These are phyloP conservation scores for Ochropleura leucogaster DNA, from an alignment of 2,888 invertebrate genomes.

Conservation along the genomic window DNA sequence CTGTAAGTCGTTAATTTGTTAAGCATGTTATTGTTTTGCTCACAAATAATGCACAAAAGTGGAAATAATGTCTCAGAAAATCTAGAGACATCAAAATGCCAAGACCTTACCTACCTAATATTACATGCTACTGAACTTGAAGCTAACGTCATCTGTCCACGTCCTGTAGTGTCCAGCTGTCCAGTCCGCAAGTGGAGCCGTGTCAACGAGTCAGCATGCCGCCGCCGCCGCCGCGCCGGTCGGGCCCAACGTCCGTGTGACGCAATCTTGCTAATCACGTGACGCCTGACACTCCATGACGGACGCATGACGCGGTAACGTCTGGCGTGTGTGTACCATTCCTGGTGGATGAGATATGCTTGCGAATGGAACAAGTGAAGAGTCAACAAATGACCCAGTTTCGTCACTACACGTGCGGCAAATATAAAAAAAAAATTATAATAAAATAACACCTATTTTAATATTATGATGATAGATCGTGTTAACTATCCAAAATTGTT, in stretches of 20 bases:
- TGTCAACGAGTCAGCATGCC: constrained; percentile 9
- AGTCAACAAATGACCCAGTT: neutral
- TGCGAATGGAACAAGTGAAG: neutral
- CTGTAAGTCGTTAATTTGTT: too few species aligned
- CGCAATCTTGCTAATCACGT: constrained; percentile 32
- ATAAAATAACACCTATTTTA: neutral
- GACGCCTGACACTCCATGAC: constrained; percentile 7
- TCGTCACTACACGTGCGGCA: neutral
- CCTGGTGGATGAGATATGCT: too few species aligned
- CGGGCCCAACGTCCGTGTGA: constrained; percentile 3
- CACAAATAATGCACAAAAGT: neutral
- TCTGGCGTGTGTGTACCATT: neutral
- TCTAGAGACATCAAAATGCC: neutral
- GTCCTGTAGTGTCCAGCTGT: neutral
- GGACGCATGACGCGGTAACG: neutral
- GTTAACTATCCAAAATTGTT: neutral
- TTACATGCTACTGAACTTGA: neutral
- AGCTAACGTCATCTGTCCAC: neutral
- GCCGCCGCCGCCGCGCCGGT: neutral
- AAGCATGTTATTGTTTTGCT: neutral
- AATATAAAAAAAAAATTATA: too few species aligned
- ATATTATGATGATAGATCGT: neutral
- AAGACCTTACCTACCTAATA: neutral
- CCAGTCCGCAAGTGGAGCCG: neutral
- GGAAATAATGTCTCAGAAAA: neutral